phyloP scores from a whole-genome alignment of 2,113 vertebrate species.

The Bujurquina vittata region DNA sequence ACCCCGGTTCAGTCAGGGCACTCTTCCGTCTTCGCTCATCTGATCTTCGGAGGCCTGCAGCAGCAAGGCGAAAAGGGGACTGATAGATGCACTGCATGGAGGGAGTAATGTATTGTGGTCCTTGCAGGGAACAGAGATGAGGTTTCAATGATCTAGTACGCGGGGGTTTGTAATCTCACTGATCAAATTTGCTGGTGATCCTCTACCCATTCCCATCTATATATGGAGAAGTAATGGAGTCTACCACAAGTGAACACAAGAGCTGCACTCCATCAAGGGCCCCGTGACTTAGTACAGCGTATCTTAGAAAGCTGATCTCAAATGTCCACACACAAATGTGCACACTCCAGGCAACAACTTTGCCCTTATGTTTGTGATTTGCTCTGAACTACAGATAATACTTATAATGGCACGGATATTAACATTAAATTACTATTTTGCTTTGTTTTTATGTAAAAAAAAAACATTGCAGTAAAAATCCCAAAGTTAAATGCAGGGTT shows the following conservation, averaged over 20 bases:
- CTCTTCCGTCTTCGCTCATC: constrained; percentile 34
- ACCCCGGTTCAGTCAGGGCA: constrained; percentile 27
- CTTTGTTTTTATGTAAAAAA: background rate
- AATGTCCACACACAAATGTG: constrained; percentile 1
- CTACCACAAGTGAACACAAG: constrained; percentile 56
- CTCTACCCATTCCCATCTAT: constrained; percentile 54
- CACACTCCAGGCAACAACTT: background rate
- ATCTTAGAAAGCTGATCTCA: constrained; percentile 47
- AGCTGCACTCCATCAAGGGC: constrained; percentile 63
- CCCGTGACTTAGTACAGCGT: background rate
- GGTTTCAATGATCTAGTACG: constrained; percentile 75
- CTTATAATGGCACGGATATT: background rate
- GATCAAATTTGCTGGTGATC: constrained; percentile 73
- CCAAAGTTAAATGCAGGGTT: too few species aligned
- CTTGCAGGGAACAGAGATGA: constrained; percentile 69
- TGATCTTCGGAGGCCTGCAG: constrained; percentile 46
- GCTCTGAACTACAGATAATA: background rate
- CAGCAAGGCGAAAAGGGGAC: constrained; percentile 14
- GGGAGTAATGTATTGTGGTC: constrained; percentile 64
- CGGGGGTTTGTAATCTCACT: constrained; percentile 71
- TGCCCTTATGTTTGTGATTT: background rate
- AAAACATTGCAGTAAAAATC: background rate
- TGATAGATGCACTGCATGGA: constrained; percentile 61
- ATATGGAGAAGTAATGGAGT: constrained; percentile 71
- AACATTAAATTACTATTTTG: background rate